These are phyloP conservation scores for Typhlichthys subterraneus DNA, from an alignment of 2,797 vertebrate genomes.

Conservation along the genomic window DNA sequence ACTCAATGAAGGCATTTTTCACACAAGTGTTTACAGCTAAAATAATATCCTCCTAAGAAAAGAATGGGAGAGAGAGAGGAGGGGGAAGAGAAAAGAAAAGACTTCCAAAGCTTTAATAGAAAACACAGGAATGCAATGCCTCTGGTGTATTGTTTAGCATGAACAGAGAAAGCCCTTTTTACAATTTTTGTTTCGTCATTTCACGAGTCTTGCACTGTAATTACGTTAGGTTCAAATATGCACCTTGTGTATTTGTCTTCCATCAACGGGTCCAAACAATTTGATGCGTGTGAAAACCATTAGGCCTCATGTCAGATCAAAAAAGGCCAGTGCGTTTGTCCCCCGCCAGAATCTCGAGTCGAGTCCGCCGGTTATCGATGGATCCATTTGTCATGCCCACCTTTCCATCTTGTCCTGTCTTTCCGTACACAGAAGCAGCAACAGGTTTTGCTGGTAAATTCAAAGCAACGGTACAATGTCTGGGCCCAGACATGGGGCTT, in stretches of 20 bases:
- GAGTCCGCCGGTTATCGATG: slow-evolving; percentile 45
- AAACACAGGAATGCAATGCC: slow-evolving; percentile 80
- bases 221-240: slow-evolving; percentile 71
- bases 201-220: slow-evolving; percentile 70
- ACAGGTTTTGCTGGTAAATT: slow-evolving; percentile 75
- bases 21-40: slow-evolving; percentile 74
- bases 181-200: slow-evolving; percentile 58
- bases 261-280: slow-evolving; percentile 59
- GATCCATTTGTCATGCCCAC: slow-evolving; percentile 28
- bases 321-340: slow-evolving; percentile 53
- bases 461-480: slow-evolving; percentile 63
- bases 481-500: background rate
- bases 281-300: slow-evolving; percentile 69
- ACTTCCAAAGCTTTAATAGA: slow-evolving; percentile 70
- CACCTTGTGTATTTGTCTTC: slow-evolving; percentile 62
- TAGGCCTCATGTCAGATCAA: slow-evolving; percentile 20
- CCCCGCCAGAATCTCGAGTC: slow-evolving; percentile 32
- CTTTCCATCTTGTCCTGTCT: slow-evolving; percentile 17
- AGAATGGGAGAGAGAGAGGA: slow-evolving; percentile 21
- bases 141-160: slow-evolving; percentile 74
- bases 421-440: slow-evolving; percentile 71
- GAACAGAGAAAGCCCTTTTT: slow-evolving; percentile 84
- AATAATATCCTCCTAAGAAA: slow-evolving; percentile 67
- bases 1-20: slow-evolving; percentile 72
- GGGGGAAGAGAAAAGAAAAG: slow-evolving; percentile 30